Percentiles rank a stretch among this genome's conserved stretches.
Evolutionary conservation across 2,888 invertebrate species (phyloP).

Genomic region (Andricus quercusramuli): DNA sequence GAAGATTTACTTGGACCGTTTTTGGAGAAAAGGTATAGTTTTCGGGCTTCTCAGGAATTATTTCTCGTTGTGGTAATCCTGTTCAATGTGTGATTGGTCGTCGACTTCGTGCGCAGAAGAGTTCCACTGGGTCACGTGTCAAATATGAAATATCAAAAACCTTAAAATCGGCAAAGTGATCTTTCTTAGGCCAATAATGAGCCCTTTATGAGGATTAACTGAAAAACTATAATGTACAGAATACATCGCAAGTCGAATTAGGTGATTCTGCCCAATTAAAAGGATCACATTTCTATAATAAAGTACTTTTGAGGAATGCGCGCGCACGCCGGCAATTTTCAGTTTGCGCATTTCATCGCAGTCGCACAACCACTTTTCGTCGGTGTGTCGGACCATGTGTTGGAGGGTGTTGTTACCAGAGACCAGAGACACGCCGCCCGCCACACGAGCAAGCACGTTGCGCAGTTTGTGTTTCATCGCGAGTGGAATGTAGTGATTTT

Average conservation of each 20-base stretch:
- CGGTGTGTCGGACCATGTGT: too few species aligned
- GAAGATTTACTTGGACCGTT: too few species aligned
- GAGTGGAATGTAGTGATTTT: too few species aligned
- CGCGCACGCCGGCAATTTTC: background rate
- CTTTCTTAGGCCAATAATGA: background rate
- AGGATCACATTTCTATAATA: background rate
- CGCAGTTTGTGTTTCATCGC: too few species aligned
- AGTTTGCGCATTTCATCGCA: background rate
- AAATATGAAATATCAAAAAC: conserved; percentile 1
- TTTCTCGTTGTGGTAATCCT: background rate
- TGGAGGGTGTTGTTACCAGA: too few species aligned
- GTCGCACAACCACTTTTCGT: too few species aligned
- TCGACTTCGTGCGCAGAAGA: background rate
- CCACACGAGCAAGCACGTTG: too few species aligned
- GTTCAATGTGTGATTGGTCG: too few species aligned
- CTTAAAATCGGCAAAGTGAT: background rate
- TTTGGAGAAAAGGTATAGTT: background rate
- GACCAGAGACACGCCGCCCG: too few species aligned
- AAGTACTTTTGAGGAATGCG: background rate
- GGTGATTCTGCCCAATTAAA: background rate
- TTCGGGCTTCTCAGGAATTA: background rate
- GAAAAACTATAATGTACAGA: background rate
- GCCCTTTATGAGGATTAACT: background rate
- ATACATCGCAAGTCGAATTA: background rate
- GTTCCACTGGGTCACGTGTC: background rate